phyloP scores from a whole-genome alignment of 2,797 vertebrate species.

The Scleropages formosus region DNA sequence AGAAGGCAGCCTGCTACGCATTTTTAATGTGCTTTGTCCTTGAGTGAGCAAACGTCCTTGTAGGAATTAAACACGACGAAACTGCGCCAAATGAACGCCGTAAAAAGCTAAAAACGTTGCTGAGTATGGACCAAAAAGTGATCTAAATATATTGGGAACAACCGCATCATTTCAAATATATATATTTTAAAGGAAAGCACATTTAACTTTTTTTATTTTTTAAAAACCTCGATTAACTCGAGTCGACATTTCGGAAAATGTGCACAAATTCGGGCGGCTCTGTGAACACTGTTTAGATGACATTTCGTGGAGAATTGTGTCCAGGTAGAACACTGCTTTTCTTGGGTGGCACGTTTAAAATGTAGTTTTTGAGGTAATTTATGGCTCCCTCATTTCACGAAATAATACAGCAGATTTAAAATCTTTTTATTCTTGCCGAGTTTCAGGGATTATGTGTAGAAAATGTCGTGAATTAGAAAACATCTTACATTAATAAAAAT shows the following conservation, averaged over 20 bases:
- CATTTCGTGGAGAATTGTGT: constrained; percentile 20
- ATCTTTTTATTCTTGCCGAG: not conserved
- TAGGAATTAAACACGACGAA: constrained; percentile 56
- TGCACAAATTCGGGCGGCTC: not conserved
- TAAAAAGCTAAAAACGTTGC: not conserved
- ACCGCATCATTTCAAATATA: constrained; percentile 16
- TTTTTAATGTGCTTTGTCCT: constrained; percentile 82
- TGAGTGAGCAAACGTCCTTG: constrained; percentile 75
- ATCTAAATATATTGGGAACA: constrained; percentile 31
- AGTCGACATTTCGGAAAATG: constrained; percentile 13
- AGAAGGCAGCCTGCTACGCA: constrained; percentile 65
- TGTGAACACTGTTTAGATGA: not conserved
- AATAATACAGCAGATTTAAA: constrained; percentile 2
- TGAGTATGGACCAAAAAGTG: constrained; percentile 5
- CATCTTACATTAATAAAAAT: constrained; percentile 37
- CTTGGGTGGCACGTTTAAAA: constrained; percentile 19
- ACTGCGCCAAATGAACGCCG: constrained; percentile 30
- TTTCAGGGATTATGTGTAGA: constrained; percentile 27
- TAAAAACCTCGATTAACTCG: constrained; percentile 7
- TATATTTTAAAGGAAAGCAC: constrained; percentile 26
- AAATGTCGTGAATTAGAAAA: constrained; percentile 43
- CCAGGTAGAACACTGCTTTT: constrained; percentile 6
- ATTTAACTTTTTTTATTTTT: constrained; percentile 5
- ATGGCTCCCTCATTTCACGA: not conserved
- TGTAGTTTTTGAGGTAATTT: constrained; percentile 18